These are phyloP conservation scores for Stenodema calcarata DNA, from an alignment of 2,888 invertebrate species.

Conservation along the genomic window DNA sequence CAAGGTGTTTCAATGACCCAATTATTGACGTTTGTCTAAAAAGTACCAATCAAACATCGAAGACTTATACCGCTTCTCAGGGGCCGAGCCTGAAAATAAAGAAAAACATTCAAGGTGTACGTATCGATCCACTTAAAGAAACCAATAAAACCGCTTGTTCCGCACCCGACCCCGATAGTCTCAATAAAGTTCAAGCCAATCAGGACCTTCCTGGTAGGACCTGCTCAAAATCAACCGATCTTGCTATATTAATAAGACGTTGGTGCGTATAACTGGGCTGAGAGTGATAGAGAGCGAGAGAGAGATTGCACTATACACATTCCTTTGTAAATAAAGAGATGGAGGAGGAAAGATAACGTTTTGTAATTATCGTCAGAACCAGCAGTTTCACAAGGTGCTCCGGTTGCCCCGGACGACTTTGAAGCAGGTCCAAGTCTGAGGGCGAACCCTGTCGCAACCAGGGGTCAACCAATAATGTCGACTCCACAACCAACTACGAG, in stretches of 20 bases:
- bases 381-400: constrained; percentile 42
- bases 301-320: constrained; percentile 28
- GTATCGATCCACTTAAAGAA: background rate
- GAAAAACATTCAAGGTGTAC: no score
- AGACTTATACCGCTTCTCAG: no score
- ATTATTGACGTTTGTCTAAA: no score
- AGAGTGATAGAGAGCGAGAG: no score
- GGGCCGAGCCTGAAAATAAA: no score
- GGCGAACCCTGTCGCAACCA: constrained; percentile 29
- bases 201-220: background rate
- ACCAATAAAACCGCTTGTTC: background rate
- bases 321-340: constrained; percentile 44
- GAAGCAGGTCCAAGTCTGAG: constrained; percentile 26
- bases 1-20: no score
- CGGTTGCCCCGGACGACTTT: constrained; percentile 22
- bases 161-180: constrained; percentile 7
- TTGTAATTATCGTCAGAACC: constrained; percentile 34
- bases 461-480: constrained; percentile 41
- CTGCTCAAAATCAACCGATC: constrained; percentile 17
- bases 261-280: constrained; percentile 8
- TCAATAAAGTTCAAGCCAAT: constrained; percentile 35
- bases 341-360: constrained; percentile 23
- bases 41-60: no score
- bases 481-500: background rate
- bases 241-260: constrained; percentile 36